Percentiles rank a stretch among this genome's conserved stretches.
Evolutionary conservation across 35 echinoderm and acorn worm genomes (phyloP).

Genomic region (Hemicentrotus pulcherrimus): DNA sequence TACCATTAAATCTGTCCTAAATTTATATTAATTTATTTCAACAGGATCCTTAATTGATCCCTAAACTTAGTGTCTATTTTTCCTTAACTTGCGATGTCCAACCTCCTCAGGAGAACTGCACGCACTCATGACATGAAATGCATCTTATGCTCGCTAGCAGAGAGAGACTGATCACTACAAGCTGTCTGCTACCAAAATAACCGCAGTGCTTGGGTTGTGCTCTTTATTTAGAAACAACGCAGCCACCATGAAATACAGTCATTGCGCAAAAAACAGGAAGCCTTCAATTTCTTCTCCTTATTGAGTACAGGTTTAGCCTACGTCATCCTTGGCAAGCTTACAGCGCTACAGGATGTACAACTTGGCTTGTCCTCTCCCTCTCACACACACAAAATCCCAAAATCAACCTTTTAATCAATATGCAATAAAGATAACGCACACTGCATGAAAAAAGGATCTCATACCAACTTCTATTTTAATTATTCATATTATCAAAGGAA

Average conservation of each 20-base stretch:
- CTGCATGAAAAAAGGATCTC: neutral
- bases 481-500: neutral
- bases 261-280: slow-evolving; percentile 36
- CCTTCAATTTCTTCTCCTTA: slow-evolving; percentile 21
- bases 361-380: neutral
- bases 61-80: neutral
- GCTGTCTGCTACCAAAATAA: slow-evolving; percentile 19
- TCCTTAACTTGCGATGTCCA: neutral
- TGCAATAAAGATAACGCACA: neutral
- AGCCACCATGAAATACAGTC: slow-evolving; percentile 23
- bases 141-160: neutral
- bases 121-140: neutral
- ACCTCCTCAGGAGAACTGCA: neutral
- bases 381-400: neutral
- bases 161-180: neutral
- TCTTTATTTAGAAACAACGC: slow-evolving; percentile 21
- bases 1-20: neutral
- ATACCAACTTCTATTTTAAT: too few species aligned
- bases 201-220: neutral
- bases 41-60: neutral
- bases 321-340: neutral
- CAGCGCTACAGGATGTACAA: neutral
- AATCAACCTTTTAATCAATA: neutral
- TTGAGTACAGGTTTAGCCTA: neutral
- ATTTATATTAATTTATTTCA: neutral